phyloP scores from a whole-genome alignment of 1,140 invertebrate species.

The Agrypnia vestita region DNA sequence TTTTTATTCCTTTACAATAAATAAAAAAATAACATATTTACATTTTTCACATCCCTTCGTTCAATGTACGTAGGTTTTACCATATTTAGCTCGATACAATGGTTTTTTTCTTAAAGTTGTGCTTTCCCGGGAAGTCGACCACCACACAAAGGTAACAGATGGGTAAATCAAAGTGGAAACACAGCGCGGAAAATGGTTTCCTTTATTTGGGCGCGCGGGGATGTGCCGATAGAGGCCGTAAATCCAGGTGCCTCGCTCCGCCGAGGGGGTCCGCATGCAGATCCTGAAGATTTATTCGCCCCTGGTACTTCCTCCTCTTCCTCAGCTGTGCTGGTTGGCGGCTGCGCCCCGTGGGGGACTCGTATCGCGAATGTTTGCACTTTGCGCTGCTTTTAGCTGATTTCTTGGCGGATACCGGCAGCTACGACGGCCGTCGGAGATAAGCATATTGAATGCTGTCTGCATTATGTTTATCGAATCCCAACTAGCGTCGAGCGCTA shows the following conservation, averaged over 20 bases:
- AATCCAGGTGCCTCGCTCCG: background rate
- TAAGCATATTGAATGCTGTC: slow-evolving; percentile 29
- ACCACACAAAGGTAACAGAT: too few species aligned
- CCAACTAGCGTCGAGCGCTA: slow-evolving; percentile 14
- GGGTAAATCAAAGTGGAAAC: slow-evolving; percentile 19
- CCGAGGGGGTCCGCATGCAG: slow-evolving; percentile 7
- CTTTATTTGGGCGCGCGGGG: slow-evolving; percentile 9
- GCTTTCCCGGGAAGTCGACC: too few species aligned
- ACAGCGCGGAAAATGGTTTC: background rate
- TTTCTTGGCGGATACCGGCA: slow-evolving; percentile 12
- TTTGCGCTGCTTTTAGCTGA: slow-evolving; percentile 34
- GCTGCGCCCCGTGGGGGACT: slow-evolving; percentile 7
- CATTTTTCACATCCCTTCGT: too few species aligned
- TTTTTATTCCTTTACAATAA: too few species aligned
- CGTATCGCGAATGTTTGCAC: slow-evolving; percentile 33
- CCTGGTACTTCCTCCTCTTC: background rate
- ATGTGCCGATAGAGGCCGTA: slow-evolving; percentile 16
- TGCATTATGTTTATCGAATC: slow-evolving; percentile 24
- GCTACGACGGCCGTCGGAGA: slow-evolving; percentile 4
- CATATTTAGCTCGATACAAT: too few species aligned
- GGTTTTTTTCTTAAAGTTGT: too few species aligned
- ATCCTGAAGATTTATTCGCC: slow-evolving; percentile 29
- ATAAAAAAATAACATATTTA: too few species aligned
- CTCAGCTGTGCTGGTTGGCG: background rate
- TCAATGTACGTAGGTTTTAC: too few species aligned